Evolutionary conservation across 1,140 invertebrate species (phyloP).

Genomic region (Brachionus paranguensis): DNA sequence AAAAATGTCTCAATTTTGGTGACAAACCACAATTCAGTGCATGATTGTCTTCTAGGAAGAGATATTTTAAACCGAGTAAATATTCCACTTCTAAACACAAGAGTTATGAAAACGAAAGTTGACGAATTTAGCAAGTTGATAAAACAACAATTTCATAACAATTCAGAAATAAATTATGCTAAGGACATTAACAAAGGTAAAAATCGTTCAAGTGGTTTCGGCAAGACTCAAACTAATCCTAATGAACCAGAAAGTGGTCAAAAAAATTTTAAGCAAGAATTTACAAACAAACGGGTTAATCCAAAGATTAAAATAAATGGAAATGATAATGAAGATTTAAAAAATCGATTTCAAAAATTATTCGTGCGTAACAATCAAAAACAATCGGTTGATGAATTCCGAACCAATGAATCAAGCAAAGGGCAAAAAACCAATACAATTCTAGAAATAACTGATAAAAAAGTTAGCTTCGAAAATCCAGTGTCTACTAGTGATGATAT

Average conservation of each 20-base stretch:
- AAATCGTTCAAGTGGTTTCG: neutral
- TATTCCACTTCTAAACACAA: neutral
- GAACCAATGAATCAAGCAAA: neutral
- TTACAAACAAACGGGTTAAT: neutral
- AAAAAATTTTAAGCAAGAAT: neutral
- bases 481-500: neutral
- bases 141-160: neutral
- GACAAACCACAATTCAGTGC: neutral
- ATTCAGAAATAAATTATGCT: neutral
- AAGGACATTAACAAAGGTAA: neutral
- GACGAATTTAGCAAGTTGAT: neutral
- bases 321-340: neutral
- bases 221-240: neutral
- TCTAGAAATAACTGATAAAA: neutral
- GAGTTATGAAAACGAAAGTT: neutral
- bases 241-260: neutral
- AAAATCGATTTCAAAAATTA: neutral
- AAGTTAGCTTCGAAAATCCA: neutral
- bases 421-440: neutral
- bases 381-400: neutral
- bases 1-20: constrained; percentile 6
- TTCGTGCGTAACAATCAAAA: neutral
- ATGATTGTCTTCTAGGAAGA: neutral
- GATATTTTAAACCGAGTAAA: neutral
- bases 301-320: neutral